Base-by-base conservation (phyloP, 2,888 invertebrate species). In the Tipula lateralis region DNA sequence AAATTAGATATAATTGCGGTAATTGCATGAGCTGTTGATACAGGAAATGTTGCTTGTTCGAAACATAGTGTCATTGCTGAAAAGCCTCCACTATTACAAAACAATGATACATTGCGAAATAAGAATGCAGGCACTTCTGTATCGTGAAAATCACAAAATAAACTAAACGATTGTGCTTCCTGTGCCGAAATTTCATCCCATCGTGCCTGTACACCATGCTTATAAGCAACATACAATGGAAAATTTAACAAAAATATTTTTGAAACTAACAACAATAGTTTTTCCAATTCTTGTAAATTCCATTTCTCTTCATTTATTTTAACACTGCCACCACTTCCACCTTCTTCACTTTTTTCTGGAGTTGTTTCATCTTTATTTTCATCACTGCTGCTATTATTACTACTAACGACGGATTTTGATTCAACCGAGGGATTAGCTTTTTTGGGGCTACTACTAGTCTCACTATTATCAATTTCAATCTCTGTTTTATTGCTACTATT, bases 1-100 rank as follows among this genome's bases (percentile, higher is more conserved):
- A 98, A 92, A 92, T 98, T 97, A 85, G 97, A 96, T 85, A 97
- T 95, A 87, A 97, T 95, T 86, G 96, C 95, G 87, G 97, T 96
- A 90, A 98, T 95, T 66, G 96, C 95, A 92, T 98, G 97, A 13
- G 97, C 97, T 89, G 97, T 94, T 83, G 96, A 95, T 86, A 97
- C 93, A 0, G 97, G 96, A 87, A 98, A 91, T 84, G 93, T 92
- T 83, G 93, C 92, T 81, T 96, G 95, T 87, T 96, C 96, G 91
- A 98, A 97, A 89, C 97, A 96, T 84, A 94, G 92, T 34, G 95
- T 95, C 94, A 98, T 96, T 39, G 96, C 94, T 88, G 95, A 94
- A 85, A 98, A 94, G 32, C 97, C 98, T 85, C 96, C 96, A 86
- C 95, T 93, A 89, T 97, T 97, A 90, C 97, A 97, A 91, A 98